These are phyloP conservation scores for Philaenus spumarius DNA, from an alignment of 1,140 invertebrate genomes.

Conservation along the genomic window DNA sequence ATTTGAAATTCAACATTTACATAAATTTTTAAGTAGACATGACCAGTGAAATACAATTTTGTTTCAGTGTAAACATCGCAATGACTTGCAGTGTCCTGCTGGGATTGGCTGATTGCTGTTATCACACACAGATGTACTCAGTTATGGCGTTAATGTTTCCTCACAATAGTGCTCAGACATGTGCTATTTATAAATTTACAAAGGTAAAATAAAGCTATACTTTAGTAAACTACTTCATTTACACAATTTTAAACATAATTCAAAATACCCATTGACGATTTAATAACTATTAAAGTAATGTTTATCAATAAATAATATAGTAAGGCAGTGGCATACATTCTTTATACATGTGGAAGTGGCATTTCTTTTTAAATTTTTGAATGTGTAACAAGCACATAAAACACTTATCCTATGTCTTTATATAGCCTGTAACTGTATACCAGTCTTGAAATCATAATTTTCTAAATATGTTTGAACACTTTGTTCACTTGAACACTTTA, in stretches of 20 bases:
- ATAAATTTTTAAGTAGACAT: too few species aligned
- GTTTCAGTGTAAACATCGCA: slow-evolving; percentile 61
- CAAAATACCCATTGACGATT: not conserved
- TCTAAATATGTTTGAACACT: too few species aligned
- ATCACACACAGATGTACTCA: slow-evolving; percentile 94
- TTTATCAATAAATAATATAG: not conserved
- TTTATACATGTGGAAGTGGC: not conserved
- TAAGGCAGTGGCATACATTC: not conserved
- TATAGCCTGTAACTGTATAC: too few species aligned
- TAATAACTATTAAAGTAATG: not conserved
- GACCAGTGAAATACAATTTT: too few species aligned
- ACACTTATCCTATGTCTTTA: too few species aligned
- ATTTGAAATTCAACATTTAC: too few species aligned
- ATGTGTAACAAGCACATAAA: not conserved
- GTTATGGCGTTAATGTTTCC: slow-evolving; percentile 74
- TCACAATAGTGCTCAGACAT: slow-evolving; percentile 31
- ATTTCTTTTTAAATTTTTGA: not conserved
- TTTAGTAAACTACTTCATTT: not conserved
- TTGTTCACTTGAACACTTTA: too few species aligned
- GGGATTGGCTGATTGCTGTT: slow-evolving; percentile 93
- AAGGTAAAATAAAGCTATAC: slow-evolving; percentile 25
- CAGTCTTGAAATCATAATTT: too few species aligned
- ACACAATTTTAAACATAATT: not conserved
- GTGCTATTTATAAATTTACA: slow-evolving; percentile 33
- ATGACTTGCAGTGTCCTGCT: slow-evolving; percentile 84